phyloP scores from a whole-genome alignment of 2,113 vertebrate genomes.

The Miniopterus natalensis region DNA sequence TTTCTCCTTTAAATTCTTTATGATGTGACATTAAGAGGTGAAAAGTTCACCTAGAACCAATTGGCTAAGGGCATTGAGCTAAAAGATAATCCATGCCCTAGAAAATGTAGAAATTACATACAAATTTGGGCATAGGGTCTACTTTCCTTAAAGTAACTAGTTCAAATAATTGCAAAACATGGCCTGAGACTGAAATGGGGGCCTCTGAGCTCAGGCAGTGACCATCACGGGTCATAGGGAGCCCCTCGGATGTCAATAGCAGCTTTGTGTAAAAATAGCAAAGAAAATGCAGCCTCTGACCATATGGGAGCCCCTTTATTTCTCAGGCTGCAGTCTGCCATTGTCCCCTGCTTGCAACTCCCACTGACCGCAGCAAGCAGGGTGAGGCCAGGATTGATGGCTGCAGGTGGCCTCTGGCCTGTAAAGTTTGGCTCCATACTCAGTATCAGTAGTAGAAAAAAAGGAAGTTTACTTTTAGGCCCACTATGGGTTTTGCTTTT shows the following conservation, averaged over 20 bases:
- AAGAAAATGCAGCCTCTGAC: neutral
- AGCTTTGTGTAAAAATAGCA: neutral
- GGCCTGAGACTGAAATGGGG: neutral
- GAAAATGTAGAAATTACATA: neutral
- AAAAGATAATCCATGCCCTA: neutral
- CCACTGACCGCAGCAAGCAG: neutral
- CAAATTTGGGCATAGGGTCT: neutral
- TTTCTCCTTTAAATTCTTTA: neutral
- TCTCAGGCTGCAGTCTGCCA: neutral
- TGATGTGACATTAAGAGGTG: neutral
- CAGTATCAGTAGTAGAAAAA: neutral
- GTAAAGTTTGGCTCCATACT: neutral
- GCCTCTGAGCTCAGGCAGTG: neutral
- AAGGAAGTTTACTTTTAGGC: neutral
- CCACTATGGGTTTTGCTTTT: neutral
- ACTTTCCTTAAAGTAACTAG: neutral
- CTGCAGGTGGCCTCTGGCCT: neutral
- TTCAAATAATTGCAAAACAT: neutral
- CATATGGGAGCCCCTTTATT: neutral
- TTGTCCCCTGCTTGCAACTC: accelerated
- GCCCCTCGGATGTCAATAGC: neutral
- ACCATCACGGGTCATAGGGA: neutral
- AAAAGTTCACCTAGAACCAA: neutral
- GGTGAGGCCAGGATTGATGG: neutral
- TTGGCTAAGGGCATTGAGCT: neutral